These are phyloP conservation scores for Pomatostomus ruficeps DNA, from an alignment of 2,113 vertebrate species.

Conservation along the genomic window DNA sequence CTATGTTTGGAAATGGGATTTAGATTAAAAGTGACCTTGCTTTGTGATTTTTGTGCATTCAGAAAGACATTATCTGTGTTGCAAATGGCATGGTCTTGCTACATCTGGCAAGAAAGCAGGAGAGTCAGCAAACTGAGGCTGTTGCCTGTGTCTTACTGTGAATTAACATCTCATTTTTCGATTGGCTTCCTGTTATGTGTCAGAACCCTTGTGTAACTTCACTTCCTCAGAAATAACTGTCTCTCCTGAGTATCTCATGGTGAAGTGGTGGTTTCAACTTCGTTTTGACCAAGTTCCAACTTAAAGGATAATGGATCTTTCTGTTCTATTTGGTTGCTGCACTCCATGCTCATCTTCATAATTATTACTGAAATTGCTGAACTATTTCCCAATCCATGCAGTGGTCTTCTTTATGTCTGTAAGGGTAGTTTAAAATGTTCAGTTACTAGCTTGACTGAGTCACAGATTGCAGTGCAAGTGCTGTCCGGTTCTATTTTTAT, in stretches of 20 bases:
- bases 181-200: constrained; percentile 39
- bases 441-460: background rate
- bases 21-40: background rate
- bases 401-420: background rate
- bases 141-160: background rate
- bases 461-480: background rate
- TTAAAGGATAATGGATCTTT: constrained; percentile 33
- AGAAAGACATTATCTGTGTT: background rate
- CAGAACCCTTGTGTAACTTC: constrained; percentile 51
- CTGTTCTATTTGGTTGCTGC: constrained; percentile 8
- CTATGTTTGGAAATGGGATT: background rate
- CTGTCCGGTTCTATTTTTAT: background rate
- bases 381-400: background rate
- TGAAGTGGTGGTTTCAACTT: constrained; percentile 37
- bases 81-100: constrained; percentile 6
- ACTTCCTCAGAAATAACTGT: constrained; percentile 57
- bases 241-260: background rate
- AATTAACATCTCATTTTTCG: constrained; percentile 49
- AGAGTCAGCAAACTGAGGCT: constrained; percentile 9
- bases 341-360: constrained; percentile 5
- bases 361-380: background rate
- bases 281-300: constrained; percentile 22
- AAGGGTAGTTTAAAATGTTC: background rate
- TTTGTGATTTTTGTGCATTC: background rate
- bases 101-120: background rate